Base-by-base conservation (phyloP, 2,797 vertebrate genomes). In the Cynopterus sphinx region DNA sequence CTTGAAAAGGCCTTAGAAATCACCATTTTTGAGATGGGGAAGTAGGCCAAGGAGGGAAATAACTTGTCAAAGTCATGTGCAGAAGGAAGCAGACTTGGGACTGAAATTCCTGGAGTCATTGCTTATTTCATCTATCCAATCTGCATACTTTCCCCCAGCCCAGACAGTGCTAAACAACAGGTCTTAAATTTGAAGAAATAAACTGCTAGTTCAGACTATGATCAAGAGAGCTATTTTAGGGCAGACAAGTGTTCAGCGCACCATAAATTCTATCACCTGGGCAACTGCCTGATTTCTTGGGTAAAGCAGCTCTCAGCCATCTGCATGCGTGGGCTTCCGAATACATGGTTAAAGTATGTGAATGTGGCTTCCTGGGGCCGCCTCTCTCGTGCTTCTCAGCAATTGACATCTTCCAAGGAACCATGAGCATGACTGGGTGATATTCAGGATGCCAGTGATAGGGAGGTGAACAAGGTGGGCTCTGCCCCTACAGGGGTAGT, bases 241-340 rank as follows among this genome's bases (percentile, higher is more conserved):
- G 86, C 73, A 95, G 78, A 73, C 71, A 71, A 49, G 61, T 79
- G 92, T 93, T 79, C 39, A 31, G 39, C 83, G 36, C 93, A 79
- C 73, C 75, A 96, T 87, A 85, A 94, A 96, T 94, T 79, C 89
- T 84, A 96, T 97, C 96, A 97, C 96, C 97, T 97, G 97, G 94
- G 96, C 78, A 97, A 97, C 97, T 95, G 96, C 93, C 57, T 96
- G 93, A 61, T 88, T 92, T 95, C 90, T 85, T 85, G 71, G 87
- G 90, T 75, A 93, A 96, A 90, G 70, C 89, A 79, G 63, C 41
- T 87, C 63, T 96, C 85, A 24, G n/a, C 96, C 90, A 91, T 97
- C 96, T 96, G 95, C 11, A n/a, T 68, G 90, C 3, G 81, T 97
- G 87, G 96, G 97, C 71, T 89, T 91, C 41, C 2, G 5, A 79